Conservation (phyloP, 2,797 vertebrate species). For the Eutrigla gurnardus region DNA sequence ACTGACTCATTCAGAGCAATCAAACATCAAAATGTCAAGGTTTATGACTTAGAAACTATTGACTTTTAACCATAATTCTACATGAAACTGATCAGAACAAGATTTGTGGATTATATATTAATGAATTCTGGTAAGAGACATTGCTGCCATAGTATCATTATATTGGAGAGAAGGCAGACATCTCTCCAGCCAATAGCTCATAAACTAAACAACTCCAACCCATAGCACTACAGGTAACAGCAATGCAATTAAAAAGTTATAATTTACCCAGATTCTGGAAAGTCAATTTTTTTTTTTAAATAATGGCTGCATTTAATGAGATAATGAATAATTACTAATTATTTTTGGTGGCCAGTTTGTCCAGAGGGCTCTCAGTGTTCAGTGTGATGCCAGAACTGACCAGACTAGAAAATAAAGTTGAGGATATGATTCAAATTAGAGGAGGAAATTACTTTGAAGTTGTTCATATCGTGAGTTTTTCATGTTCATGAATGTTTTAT, state of each 20-base stretch:
- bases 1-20: not conserved
- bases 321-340: not conserved
- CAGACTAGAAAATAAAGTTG: not conserved
- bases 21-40: not conserved
- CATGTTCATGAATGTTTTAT: not conserved
- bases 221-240: too few species aligned
- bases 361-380: not conserved
- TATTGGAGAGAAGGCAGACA: too few species aligned
- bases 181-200: too few species aligned
- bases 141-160: too few species aligned
- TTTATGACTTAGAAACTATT: not conserved
- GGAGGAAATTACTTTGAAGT: not conserved
- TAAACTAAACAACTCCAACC: too few species aligned
- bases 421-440: not conserved
- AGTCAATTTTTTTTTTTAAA: too few species aligned
- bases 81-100: too few species aligned
- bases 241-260: not conserved
- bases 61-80: too few species aligned
- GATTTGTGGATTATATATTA: too few species aligned
- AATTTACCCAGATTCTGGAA: not conserved
- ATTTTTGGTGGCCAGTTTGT: conserved; percentile 2
- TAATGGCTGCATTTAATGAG: not conserved
- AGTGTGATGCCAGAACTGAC: not conserved
- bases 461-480: not conserved
- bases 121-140: too few species aligned